These are phyloP conservation scores for Cyclophora albipunctata DNA, from an alignment of 2,888 invertebrate species.

Conservation along the genomic window DNA sequence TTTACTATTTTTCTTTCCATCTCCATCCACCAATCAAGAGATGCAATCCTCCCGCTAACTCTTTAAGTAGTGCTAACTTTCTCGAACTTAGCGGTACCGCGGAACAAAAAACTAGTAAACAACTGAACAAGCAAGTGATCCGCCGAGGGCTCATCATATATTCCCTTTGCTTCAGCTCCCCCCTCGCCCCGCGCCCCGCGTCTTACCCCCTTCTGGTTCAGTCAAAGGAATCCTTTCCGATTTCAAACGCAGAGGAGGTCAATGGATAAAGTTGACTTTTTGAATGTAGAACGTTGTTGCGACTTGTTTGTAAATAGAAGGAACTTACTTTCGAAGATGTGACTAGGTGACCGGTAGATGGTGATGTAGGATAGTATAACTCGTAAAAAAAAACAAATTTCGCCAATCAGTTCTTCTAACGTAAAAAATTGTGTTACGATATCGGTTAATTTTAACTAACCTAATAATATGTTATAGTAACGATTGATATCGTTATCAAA, in stretches of 20 bases:
- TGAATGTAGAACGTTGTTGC: not conserved
- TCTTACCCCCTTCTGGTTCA: no score
- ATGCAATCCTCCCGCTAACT: constrained; percentile 1
- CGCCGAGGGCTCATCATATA: constrained; percentile 39
- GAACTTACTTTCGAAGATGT: no score
- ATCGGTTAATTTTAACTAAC: no score
- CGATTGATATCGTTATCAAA: no score
- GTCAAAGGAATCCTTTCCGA: constrained; percentile 23
- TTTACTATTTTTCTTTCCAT: not conserved
- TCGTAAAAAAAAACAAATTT: no score
- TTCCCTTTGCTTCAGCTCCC: constrained; percentile 41
- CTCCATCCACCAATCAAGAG: not conserved
- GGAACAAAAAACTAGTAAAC: constrained; percentile 12
- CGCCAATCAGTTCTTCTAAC: no score
- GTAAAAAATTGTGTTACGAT: no score
- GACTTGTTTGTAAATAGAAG: no score
- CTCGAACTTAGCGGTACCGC: constrained; percentile 6
- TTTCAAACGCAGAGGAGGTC: constrained; percentile 3
- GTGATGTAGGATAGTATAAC: no score
- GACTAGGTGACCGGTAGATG: no score
- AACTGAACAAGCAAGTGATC: constrained; percentile 13
- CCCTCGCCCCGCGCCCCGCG: constrained; percentile 1
- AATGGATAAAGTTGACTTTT: constrained; percentile 1
- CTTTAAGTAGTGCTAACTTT: constrained; percentile 2
- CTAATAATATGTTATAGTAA: no score